Percentiles rank a stretch among this genome's conserved stretches.
Conservation (phyloP, 2,797 vertebrate genomes). For the Borostomias antarcticus region DNA sequence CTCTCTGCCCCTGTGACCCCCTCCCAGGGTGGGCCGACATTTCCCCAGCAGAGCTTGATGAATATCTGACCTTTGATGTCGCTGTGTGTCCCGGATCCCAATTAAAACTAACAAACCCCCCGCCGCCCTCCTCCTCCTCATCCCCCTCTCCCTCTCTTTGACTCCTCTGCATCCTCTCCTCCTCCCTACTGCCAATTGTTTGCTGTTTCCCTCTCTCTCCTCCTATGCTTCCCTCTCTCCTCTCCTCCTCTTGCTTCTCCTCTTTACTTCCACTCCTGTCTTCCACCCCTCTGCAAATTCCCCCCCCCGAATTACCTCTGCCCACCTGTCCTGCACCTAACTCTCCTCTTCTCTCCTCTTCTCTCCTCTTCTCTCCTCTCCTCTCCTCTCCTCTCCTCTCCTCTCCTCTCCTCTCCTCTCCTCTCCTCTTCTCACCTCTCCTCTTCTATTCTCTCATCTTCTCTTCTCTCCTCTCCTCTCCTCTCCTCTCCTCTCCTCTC, state of each 20-base stretch:
- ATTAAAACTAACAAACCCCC: conserved; percentile 81
- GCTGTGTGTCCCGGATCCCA: conserved; percentile 71
- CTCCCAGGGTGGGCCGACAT: conserved; percentile 62
- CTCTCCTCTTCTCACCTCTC: not conserved
- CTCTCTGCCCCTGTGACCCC: conserved; percentile 39
- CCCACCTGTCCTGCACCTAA: not conserved
- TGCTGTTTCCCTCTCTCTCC: conserved; percentile 23
- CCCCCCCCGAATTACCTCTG: not conserved
- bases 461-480: not conserved
- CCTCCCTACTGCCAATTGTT: too few species aligned
- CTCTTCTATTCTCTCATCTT: not conserved
- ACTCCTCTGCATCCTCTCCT: conserved; percentile 39
- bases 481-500: not conserved
- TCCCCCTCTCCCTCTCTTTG: conserved; percentile 32
- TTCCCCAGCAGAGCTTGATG: conserved; percentile 75
- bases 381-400: conserved; percentile 15
- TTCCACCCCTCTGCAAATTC: conserved; percentile 12
- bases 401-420: conserved; percentile 9
- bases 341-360: conserved; percentile 23
- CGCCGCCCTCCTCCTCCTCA: conserved; percentile 37
- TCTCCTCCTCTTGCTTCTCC: not conserved
- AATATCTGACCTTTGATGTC: conserved; percentile 86
- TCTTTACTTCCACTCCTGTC: not conserved
- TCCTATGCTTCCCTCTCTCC: not conserved
- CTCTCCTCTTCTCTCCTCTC: conserved; percentile 19